Evolutionary conservation across 2,888 invertebrate genomes (phyloP), one percentile per base, ranked within the genome.

Genomic region (Erebia ligea): DNA sequence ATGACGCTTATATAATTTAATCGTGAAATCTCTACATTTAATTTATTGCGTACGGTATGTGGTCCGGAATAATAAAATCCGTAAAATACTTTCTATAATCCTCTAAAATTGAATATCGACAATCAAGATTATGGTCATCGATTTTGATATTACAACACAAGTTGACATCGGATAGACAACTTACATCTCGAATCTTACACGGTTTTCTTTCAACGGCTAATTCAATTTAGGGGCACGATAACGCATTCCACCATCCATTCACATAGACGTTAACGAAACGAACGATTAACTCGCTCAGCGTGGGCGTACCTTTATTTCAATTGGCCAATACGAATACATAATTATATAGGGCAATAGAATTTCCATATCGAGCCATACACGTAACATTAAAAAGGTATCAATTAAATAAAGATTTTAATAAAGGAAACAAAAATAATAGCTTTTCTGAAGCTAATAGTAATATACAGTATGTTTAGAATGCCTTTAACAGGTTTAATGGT

Each of bases 191-290:
- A 45, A 56, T 17, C 50, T 65, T 65, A 70, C 68, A 74, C 69
- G 56, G 69, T 66, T 72, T 62, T 73, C 57, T 61, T 70, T 68
- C 68, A 67, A 66, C 68, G 63, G 52, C 45, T 72, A 72, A 72
- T 79, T 79, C 70, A 82, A 87, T 89, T 90, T 81, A 82, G 80
- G 86, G 84, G 84, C 87, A 90, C 84, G 89, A 88, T 90, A 90
- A 86, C 82, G 81, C 72, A 58, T 87, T 88, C 87, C 84, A 86
- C 86, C 89, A 89, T 89, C 88, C 88, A 83, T 87, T 81, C 81
- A 83, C 81, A 84, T 88, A 90, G 89, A 87, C 84, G 85, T 88
- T 90, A 90, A 88, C 84, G 85, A 82, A 89, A 90, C 88, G 89
- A 90, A 82, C 88, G 91, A 91, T 92, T 92, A 91, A 82, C 80